phyloP scores from a whole-genome alignment of 2,888 invertebrate genomes.

The Cantharis nigra region DNA sequence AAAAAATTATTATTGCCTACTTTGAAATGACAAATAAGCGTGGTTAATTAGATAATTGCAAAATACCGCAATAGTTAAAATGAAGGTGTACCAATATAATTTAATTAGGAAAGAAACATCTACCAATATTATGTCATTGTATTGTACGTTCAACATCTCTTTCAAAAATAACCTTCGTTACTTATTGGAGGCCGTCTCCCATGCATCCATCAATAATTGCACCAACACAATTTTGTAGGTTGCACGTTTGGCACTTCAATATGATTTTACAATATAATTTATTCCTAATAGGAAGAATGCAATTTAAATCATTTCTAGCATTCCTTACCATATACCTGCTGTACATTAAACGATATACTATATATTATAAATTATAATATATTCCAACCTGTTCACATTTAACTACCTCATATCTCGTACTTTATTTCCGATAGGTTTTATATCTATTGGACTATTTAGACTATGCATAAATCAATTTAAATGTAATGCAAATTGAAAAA shows the following conservation, averaged over 20 bases:
- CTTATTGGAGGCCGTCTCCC: slow-evolving; percentile 2
- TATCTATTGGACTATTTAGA: not conserved
- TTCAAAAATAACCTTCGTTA: not conserved
- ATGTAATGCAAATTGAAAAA: not conserved
- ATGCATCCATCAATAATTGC: not conserved
- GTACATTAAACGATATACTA: not conserved
- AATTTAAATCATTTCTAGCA: not conserved
- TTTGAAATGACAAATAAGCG: not conserved
- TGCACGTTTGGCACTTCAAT: not conserved
- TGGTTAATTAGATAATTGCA: not conserved
- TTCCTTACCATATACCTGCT: not conserved
- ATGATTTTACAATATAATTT: not conserved
- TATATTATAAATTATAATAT: not conserved
- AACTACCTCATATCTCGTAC: not conserved
- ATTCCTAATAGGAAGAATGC: not conserved
- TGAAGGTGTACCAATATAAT: not conserved
- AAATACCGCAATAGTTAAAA: not conserved
- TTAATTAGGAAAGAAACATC: not conserved
- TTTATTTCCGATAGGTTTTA: not conserved
- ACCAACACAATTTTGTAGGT: slow-evolving; percentile 1
- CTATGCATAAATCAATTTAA: not conserved
- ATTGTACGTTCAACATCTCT: not conserved
- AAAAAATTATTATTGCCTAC: not conserved
- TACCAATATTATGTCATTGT: not conserved
- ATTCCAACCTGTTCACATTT: not conserved